Evolutionary conservation across 2,113 vertebrate genomes (phyloP).

Genomic region (Protobothrops flavoviridis): DNA sequence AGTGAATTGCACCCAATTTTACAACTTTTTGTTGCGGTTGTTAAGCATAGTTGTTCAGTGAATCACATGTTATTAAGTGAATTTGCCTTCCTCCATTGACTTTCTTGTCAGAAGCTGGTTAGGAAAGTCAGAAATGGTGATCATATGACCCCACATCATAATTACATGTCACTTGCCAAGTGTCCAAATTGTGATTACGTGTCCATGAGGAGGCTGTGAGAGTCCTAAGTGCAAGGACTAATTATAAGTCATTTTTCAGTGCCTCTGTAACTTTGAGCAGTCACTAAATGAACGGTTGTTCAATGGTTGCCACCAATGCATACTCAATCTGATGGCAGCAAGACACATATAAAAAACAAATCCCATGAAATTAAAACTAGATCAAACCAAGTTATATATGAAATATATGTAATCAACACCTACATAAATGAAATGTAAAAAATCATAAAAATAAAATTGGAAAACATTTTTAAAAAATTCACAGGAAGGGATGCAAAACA

Average conservation of each 20-base stretch:
- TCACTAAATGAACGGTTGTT: neutral
- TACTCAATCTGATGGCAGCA: neutral
- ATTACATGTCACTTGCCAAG: neutral
- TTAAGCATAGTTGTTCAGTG: neutral
- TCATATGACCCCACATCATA: neutral
- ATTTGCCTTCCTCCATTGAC: neutral
- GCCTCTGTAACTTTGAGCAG: neutral
- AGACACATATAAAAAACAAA: neutral
- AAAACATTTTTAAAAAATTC: neutral
- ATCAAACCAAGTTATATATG: neutral
- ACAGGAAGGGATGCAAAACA: neutral
- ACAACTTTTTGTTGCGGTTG: neutral
- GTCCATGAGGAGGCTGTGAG: neutral
- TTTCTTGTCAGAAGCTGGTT: neutral
- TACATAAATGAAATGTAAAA: neutral
- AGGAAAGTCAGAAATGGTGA: neutral
- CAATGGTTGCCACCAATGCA: neutral
- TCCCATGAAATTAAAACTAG: neutral
- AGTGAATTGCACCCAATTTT: neutral
- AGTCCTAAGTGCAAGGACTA: neutral
- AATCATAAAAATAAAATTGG: neutral
- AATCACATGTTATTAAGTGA: neutral
- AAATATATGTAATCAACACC: neutral
- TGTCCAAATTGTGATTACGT: neutral
- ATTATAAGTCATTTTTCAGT: neutral